These are phyloP conservation scores for Eupithecia subfuscata DNA, from an alignment of 2,888 invertebrate genomes.

Conservation along the genomic window DNA sequence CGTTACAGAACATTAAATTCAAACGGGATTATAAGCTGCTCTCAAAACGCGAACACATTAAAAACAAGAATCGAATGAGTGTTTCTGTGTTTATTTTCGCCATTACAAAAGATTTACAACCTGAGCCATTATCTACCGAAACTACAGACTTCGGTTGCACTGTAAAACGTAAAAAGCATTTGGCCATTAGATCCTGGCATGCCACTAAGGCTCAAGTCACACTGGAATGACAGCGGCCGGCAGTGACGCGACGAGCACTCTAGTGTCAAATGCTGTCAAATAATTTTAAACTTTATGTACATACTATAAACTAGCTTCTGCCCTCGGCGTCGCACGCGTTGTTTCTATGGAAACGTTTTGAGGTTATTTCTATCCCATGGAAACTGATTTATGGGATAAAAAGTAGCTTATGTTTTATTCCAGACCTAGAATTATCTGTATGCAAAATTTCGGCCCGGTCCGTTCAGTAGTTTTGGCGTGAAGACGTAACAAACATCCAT, in stretches of 20 bases:
- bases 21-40: conserved; percentile 49
- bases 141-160: conserved; percentile 60
- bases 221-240: background rate
- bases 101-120: conserved; percentile 68
- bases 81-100: conserved; percentile 65
- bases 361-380: too few species aligned
- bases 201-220: conserved; percentile 33
- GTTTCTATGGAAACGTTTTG: too few species aligned
- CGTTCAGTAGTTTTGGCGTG: too few species aligned
- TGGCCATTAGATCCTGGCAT: conserved; percentile 52
- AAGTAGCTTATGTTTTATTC: too few species aligned
- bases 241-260: background rate
- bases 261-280: background rate
- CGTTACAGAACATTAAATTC: conserved; percentile 53
- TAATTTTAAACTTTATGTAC: background rate
- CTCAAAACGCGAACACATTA: conserved; percentile 44
- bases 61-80: conserved; percentile 53
- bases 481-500: too few species aligned
- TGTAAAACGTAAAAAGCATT: conserved; percentile 52
- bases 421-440: too few species aligned
- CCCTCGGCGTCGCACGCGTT: too few species aligned
- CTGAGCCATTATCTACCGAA: conserved; percentile 66
- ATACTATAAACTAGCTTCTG: too few species aligned
- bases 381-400: too few species aligned
- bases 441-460: too few species aligned